phyloP scores from a whole-genome alignment of 2,888 invertebrate genomes.

The Seira ritae region DNA sequence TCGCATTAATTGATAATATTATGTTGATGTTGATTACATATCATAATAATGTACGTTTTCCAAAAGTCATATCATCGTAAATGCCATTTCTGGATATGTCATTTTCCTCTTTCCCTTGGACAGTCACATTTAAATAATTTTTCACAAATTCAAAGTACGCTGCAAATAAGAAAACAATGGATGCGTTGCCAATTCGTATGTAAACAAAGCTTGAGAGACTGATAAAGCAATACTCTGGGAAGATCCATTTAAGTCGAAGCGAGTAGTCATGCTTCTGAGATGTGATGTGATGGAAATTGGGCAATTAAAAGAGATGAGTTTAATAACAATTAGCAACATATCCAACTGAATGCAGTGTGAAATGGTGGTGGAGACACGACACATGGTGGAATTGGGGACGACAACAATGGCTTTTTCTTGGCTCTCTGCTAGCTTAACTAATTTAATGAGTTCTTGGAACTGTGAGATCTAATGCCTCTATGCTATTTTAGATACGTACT shows the following conservation, averaged over 20 bases:
- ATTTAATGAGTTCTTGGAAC: constrained; percentile 63
- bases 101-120: no score
- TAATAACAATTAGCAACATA: constrained; percentile 62
- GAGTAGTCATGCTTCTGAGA: no score
- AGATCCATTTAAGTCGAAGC: background rate
- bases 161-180: background rate
- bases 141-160: no score
- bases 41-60: no score
- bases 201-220: background rate
- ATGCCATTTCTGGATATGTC: no score
- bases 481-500: constrained; percentile 10
- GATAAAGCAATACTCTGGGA: no score
- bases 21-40: no score
- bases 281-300: constrained; percentile 52
- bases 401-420: constrained; percentile 55
- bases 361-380: constrained; percentile 19
- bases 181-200: background rate
- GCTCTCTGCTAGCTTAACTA: constrained; percentile 62
- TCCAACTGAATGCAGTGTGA: constrained; percentile 37
- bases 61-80: no score
- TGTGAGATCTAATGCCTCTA: constrained; percentile 49
- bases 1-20: no score
- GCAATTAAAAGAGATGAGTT: constrained; percentile 62
- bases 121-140: no score
- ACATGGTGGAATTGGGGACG: constrained; percentile 32